Conservation (phyloP, 2,888 invertebrate species). For the Incurvaria masculella region DNA sequence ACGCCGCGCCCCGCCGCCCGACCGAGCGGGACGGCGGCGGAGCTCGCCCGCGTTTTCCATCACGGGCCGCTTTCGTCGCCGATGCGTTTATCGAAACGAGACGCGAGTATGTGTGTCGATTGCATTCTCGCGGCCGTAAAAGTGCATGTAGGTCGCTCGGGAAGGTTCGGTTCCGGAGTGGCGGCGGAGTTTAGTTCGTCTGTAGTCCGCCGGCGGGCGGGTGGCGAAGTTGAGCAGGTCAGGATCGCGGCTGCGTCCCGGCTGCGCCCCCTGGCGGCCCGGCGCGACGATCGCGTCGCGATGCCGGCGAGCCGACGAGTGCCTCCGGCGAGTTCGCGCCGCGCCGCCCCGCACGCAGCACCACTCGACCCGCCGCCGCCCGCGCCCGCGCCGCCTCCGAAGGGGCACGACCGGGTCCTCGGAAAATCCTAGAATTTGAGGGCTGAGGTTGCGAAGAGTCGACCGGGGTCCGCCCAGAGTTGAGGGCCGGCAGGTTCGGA, state of each 20-base stretch:
- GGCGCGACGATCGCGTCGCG: conserved; percentile 13
- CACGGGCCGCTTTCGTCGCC: conserved; percentile 55
- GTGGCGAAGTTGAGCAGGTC: conserved; percentile 38
- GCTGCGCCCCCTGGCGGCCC: conserved; percentile 49
- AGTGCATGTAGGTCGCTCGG: conserved; percentile 56
- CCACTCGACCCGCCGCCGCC: not conserved
- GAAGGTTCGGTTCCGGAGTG: conserved; percentile 10
- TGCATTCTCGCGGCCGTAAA: conserved; percentile 51
- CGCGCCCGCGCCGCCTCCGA: not conserved
- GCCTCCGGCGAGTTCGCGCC: conserved; percentile 36
- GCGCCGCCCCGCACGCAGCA: conserved; percentile 28
- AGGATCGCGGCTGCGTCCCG: conserved; percentile 28
- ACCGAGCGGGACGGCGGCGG: conserved; percentile 36
- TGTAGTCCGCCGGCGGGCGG: conserved; percentile 18
- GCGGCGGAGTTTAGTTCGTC: conserved; percentile 8
- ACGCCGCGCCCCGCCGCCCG: conserved; percentile 45
- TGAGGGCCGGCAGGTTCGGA: conserved; percentile 20
- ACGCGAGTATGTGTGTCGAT: conserved; percentile 56
- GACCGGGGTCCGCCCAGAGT: conserved; percentile 15
- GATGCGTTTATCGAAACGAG: conserved; percentile 57
- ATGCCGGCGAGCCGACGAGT: conserved; percentile 27
- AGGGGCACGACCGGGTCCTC: conserved; percentile 17
- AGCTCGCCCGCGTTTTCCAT: conserved; percentile 54
- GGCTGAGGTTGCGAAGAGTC: too few species aligned
- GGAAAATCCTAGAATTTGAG: too few species aligned